A percentile compares a stretch with the other conserved stretches of the same genome.
Evolutionary conservation across 64 coral and sea anemone species (phyloP).

Genomic region (Acropora yongei): DNA sequence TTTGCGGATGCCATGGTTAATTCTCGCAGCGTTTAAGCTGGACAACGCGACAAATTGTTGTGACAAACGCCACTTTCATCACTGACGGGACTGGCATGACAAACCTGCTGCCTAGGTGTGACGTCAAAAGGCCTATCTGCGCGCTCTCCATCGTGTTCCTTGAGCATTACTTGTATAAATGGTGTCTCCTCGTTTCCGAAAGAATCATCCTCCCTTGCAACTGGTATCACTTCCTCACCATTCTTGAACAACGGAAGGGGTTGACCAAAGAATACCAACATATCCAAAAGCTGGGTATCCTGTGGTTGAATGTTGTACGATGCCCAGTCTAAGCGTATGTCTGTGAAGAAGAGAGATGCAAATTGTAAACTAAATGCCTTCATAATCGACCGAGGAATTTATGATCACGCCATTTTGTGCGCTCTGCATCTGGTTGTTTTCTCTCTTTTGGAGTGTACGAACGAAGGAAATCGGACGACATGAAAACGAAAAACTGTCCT

Average conservation of each 20-base stretch:
- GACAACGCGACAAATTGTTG: not conserved
- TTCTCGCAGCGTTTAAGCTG: not conserved
- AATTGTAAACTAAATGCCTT: too few relatives aligned
- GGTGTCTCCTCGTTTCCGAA: constrained; percentile 29
- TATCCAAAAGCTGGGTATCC: constrained; percentile 82
- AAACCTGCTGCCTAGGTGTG: constrained; percentile 88
- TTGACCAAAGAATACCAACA: constrained; percentile 81
- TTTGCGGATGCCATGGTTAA: not conserved
- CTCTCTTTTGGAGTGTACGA: too few relatives aligned
- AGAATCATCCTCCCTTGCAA: constrained; percentile 6
- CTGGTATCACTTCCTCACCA: constrained; percentile 69
- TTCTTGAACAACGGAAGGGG: constrained; percentile 72
- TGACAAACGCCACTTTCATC: not conserved
- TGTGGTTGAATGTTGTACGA: constrained; percentile 76
- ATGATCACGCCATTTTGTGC: too few relatives aligned
- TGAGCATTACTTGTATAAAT: constrained; percentile 84
- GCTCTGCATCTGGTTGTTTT: too few relatives aligned
- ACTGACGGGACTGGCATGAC: not conserved
- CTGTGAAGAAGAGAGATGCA: constrained; percentile 7
- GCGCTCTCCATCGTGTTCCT: constrained; percentile 72
- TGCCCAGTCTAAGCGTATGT: constrained; percentile 97
- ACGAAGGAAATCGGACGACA: too few relatives aligned
- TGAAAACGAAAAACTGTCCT: too few relatives aligned
- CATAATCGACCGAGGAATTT: too few relatives aligned
- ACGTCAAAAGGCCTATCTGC: constrained; percentile 75